Conservation (phyloP, 2,113 vertebrate genomes). For the Cinclus cinclus region DNA sequence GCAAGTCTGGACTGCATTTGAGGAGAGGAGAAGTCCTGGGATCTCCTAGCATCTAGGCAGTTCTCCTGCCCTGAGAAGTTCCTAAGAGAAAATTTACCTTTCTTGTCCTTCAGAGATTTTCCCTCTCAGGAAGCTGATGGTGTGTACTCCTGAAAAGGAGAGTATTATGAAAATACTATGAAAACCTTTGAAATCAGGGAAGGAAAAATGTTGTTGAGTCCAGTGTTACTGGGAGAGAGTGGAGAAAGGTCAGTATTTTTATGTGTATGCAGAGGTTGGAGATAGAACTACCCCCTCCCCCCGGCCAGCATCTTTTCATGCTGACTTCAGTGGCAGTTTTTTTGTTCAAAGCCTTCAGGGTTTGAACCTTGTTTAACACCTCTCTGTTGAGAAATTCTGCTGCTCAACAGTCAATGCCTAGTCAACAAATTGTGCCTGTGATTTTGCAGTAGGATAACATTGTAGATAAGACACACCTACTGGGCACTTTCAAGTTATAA, state of each 20-base stretch:
- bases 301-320: not conserved
- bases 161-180: not conserved
- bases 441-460: constrained; percentile 47
- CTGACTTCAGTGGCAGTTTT: not conserved
- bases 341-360: not conserved
- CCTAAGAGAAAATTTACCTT: not conserved
- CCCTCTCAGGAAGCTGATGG: not conserved
- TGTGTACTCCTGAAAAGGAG: not conserved
- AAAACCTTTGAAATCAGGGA: not conserved
- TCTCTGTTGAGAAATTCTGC: constrained; percentile 34
- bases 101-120: not conserved
- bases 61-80: not conserved
- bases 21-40: not conserved
- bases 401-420: not conserved
- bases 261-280: not conserved
- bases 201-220: not conserved
- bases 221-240: not conserved
- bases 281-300: not conserved
- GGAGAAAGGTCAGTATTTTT: not conserved
- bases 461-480: constrained; percentile 67
- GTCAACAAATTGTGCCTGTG: constrained; percentile 48
- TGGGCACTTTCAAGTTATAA: constrained; percentile 61
- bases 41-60: not conserved
- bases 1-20: not conserved
- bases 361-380: constrained; percentile 30